phyloP scores from a whole-genome alignment of 2,113 vertebrate genomes.

The Silurus glanis region DNA sequence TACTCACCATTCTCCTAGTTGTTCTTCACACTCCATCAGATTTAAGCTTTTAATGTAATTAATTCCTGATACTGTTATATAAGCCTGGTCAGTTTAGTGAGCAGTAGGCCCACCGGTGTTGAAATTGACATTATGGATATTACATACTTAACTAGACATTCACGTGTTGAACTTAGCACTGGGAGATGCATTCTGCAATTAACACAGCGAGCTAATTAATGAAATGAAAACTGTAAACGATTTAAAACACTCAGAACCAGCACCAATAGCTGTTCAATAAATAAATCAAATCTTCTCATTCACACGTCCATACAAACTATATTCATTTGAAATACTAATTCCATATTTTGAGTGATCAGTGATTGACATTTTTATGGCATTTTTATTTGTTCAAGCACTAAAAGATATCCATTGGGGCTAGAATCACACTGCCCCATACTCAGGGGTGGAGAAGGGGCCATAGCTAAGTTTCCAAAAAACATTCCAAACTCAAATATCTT shows the following conservation, averaged over 20 bases:
- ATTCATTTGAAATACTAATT: no score
- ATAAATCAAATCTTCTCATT: no score
- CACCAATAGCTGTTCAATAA: constrained; percentile 10
- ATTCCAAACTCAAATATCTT: no score
- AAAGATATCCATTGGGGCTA: no score
- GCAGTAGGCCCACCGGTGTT: background rate
- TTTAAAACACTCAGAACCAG: constrained; percentile 20
- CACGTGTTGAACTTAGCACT: background rate
- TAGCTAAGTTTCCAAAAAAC: no score
- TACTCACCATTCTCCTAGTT: background rate
- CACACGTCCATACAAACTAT: no score
- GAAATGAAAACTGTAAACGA: background rate
- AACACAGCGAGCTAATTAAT: background rate
- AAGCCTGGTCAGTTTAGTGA: background rate
- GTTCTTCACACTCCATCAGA: constrained; percentile 2
- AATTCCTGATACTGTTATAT: constrained; percentile 10
- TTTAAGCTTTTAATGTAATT: background rate
- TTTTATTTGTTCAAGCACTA: no score
- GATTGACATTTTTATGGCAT: no score
- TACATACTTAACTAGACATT: background rate
- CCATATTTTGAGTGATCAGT: no score
- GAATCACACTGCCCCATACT: no score
- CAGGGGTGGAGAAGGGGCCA: no score
- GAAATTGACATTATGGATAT: background rate
- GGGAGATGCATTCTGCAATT: background rate